A percentile compares a stretch with the other conserved stretches of the same genome.
Evolutionary conservation across 2,113 vertebrate genomes (phyloP).

Genomic region (Eubucco bourcierii): DNA sequence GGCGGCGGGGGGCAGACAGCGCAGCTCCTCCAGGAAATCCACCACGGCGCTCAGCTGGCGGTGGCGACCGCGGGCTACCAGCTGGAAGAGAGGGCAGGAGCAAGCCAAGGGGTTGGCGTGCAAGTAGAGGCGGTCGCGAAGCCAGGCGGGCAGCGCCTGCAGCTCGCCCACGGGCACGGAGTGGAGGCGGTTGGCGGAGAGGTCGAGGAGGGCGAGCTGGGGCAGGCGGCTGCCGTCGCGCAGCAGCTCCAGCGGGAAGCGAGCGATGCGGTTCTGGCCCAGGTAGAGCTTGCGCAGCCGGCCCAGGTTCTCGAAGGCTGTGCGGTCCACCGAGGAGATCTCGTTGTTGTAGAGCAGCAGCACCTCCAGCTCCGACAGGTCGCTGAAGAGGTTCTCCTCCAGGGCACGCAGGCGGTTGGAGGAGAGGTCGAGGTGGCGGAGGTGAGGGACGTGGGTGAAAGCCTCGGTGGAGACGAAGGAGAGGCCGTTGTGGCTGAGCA

Average conservation of each 20-base stretch:
- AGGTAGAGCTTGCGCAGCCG: slow-evolving; percentile 93
- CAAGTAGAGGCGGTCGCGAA: slow-evolving; percentile 93
- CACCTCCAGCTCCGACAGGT: slow-evolving; percentile 85
- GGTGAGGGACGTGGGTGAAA: slow-evolving; percentile 82
- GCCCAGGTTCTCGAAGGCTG: slow-evolving; percentile 82
- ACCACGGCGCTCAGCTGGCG: slow-evolving; percentile 86
- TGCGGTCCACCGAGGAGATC: slow-evolving; percentile 86
- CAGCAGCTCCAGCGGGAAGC: slow-evolving; percentile 91
- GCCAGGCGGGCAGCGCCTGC: slow-evolving; percentile 85
- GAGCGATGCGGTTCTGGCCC: slow-evolving; percentile 90
- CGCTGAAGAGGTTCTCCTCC: slow-evolving; percentile 91
- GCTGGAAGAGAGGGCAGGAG: slow-evolving; percentile 87
- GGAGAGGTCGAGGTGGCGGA: slow-evolving; percentile 92
- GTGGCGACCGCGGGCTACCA: slow-evolving; percentile 86
- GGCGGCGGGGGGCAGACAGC: slow-evolving; percentile 59
- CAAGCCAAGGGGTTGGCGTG: slow-evolving; percentile 90
- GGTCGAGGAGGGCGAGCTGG: slow-evolving; percentile 86
- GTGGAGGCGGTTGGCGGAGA: slow-evolving; percentile 91
- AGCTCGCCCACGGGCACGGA: slow-evolving; percentile 80
- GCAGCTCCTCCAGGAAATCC: slow-evolving; percentile 89
- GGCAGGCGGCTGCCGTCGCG: slow-evolving; percentile 82
- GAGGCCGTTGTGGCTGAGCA: slow-evolving; percentile 91
- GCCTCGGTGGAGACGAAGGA: slow-evolving; percentile 91
- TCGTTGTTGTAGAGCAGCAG: slow-evolving; percentile 94
- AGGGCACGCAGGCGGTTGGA: slow-evolving; percentile 84